These are phyloP conservation scores for Lasioglossum malachurum DNA, from an alignment of 2,888 invertebrate genomes.

Conservation along the genomic window DNA sequence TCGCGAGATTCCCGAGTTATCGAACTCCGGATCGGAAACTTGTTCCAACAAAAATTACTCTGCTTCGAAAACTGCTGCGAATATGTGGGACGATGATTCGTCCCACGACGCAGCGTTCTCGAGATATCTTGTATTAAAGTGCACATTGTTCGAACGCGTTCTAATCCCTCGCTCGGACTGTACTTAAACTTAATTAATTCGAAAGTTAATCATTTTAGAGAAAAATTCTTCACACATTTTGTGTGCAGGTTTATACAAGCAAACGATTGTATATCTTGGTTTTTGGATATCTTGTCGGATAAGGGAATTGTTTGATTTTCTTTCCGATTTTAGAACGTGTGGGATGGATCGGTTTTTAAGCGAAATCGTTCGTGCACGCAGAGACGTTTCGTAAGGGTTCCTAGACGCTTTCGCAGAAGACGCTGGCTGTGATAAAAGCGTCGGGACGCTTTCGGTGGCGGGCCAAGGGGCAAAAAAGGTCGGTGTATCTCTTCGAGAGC, in stretches of 20 bases:
- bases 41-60: neutral
- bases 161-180: neutral
- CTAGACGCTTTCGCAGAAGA: conserved; percentile 28
- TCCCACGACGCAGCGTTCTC: neutral
- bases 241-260: neutral
- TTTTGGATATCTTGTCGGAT: neutral
- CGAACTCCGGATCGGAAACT: neutral
- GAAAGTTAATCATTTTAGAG: neutral
- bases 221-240: neutral
- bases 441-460: conserved; percentile 55
- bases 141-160: neutral
- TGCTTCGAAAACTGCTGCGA: neutral
- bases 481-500: conserved; percentile 58
- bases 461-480: conserved; percentile 51
- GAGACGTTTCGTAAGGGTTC: neutral
- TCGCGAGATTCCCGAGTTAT: neutral
- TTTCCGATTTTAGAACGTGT: neutral
- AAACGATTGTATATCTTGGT: neutral
- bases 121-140: neutral
- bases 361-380: neutral
- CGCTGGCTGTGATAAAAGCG: conserved; percentile 53
- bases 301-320: too few relatives aligned
- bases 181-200: neutral
- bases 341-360: neutral
- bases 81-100: neutral